These are phyloP conservation scores for Pipistrellus pygmaeus DNA, from an alignment of 2,797 vertebrate species.

Conservation along the genomic window DNA sequence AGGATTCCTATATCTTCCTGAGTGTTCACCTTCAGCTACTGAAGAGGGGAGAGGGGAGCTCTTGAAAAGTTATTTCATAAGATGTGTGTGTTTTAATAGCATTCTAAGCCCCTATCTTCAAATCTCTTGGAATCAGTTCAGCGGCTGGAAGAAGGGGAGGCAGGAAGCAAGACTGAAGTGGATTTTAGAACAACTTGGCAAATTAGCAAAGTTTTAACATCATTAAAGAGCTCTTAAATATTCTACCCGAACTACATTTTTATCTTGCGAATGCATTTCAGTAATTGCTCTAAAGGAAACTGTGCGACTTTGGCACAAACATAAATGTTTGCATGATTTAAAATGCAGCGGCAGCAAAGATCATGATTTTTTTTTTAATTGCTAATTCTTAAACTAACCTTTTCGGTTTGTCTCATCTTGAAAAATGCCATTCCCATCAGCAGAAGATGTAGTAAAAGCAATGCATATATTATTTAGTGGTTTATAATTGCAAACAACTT, in stretches of 20 bases:
- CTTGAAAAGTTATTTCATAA: conserved; percentile 27
- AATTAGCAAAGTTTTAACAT: conserved; percentile 77
- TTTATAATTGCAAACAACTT: conserved; percentile 75
- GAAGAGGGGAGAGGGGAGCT: neutral
- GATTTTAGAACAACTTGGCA: conserved; percentile 75
- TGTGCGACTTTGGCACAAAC: conserved; percentile 77
- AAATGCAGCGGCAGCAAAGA: conserved; percentile 76
- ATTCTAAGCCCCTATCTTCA: conserved; percentile 2
- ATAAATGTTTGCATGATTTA: conserved; percentile 81
- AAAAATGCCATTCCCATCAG: conserved; percentile 66
- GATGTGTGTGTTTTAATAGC: conserved; percentile 27
- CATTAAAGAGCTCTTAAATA: conserved; percentile 77
- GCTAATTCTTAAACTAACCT: conserved; percentile 84
- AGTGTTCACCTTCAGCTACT: conserved; percentile 60
- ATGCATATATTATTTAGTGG: conserved; percentile 78
- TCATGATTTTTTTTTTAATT: conserved; percentile 79
- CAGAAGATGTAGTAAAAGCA: conserved; percentile 68
- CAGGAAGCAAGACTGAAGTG: conserved; percentile 57
- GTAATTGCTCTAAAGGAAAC: conserved; percentile 81
- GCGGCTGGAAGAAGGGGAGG: conserved; percentile 50
- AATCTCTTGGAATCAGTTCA: conserved; percentile 45
- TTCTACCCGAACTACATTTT: conserved; percentile 74
- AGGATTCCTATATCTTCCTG: neutral
- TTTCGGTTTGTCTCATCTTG: conserved; percentile 70
- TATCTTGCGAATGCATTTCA: conserved; percentile 76